phyloP scores from a whole-genome alignment of 2,113 vertebrate genomes.

The Oreochromis spilurus region DNA sequence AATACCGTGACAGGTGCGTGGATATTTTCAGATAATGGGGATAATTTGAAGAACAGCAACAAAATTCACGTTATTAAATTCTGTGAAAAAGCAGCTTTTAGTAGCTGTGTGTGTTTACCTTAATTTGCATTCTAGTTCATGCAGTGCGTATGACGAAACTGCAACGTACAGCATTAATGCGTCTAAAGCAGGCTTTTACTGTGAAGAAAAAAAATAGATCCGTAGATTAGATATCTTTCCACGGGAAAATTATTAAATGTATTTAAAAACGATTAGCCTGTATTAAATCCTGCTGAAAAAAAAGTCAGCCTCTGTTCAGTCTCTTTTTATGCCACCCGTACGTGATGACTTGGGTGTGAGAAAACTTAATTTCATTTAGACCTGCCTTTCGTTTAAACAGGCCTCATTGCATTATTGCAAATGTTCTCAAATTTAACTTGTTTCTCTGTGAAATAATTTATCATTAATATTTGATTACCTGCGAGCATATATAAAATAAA shows the following conservation, averaged over 20 bases:
- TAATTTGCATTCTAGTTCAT: neutral
- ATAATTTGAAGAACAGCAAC: neutral
- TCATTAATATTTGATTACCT: neutral
- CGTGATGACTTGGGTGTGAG: neutral
- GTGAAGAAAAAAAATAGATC: fast-evolving
- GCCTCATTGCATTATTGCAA: neutral
- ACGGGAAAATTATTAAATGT: neutral
- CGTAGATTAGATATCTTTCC: neutral
- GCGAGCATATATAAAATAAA: neutral
- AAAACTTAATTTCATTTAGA: neutral
- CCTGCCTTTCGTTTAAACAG: neutral
- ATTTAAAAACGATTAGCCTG: neutral
- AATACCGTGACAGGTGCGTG: neutral
- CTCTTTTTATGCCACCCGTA: neutral
- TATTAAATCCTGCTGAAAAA: neutral
- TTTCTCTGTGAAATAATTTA: neutral
- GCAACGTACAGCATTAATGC: neutral
- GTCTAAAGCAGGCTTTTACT: neutral
- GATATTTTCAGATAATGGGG: neutral
- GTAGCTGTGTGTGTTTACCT: neutral
- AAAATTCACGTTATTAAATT: neutral
- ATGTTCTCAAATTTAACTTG: neutral
- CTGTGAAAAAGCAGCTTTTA: neutral
- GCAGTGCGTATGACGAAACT: neutral
- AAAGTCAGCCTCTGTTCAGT: neutral